Base-by-base conservation (phyloP, 2,113 vertebrate genomes). In the Pelobates fuscus region DNA sequence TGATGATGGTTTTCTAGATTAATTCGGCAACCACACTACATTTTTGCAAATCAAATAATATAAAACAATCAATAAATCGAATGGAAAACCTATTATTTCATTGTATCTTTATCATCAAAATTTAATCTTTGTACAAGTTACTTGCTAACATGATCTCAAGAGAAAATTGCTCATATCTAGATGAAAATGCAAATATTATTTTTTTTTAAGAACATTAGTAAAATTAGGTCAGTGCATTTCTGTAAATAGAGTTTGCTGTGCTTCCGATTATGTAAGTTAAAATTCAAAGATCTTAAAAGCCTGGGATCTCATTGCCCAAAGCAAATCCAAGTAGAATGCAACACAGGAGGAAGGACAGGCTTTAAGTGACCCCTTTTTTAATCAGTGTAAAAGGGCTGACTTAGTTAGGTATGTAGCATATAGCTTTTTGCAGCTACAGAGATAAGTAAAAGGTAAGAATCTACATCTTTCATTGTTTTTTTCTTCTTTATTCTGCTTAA, bases 241-340 rank as follows among this genome's bases (percentile, higher is more conserved):
- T 57, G 27, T 77, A 82, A 84, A 71, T 77, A 71, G 17, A 67
- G 1, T 10, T 24, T 43, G 79, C 63, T 41, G 82, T 85, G 70
- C 29, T 82, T 79, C 75, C 52, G 68, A 80, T 55, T 70, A 41
- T 78, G 57, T 84, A 60, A 41, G 57, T 82, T 86, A 70, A 74
- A 73, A 5, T 30, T 82, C 54, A 82, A 75, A 84, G 79, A 77
- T 79, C 79, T 85, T 89, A 87, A 90, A 90, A 91, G 86, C 84
- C 80, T 87, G 78, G 0, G 84, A 67, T 80, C 71, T 77, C 30
- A 59, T 15, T 80, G 86, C 88, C 88, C 83, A 41, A 80, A 73
- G 54, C 46, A 82, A 87, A 86, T 58, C 20, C 24, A 69, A 61
- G 73, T 68, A 68, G 67, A 71, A 80, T 68, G 15, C 4, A 57